These are phyloP conservation scores for Diaperis boleti DNA, from an alignment of 2,888 invertebrate genomes.

Conservation along the genomic window DNA sequence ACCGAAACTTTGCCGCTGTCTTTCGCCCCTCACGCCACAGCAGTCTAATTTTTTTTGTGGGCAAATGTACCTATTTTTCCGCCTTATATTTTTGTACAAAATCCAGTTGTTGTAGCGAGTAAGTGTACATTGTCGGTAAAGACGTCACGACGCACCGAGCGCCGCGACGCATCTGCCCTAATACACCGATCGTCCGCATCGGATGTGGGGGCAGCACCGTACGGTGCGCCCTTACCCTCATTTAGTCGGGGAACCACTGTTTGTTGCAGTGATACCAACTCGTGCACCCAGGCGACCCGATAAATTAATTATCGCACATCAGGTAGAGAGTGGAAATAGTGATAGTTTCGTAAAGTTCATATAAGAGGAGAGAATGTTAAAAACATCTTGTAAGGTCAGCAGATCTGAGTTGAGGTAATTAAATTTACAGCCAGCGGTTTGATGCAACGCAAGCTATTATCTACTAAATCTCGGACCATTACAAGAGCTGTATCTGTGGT, in stretches of 20 bases:
- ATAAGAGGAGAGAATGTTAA: not conserved
- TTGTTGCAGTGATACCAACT: no score
- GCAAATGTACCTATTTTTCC: no score
- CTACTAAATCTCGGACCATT: constrained; percentile 15
- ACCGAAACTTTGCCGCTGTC: constrained; percentile 12
- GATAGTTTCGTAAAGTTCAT: not conserved
- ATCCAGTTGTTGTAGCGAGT: no score
- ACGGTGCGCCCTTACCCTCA: constrained; percentile 18
- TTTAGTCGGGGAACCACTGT: no score
- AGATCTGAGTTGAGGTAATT: constrained; percentile 14
- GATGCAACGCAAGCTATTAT: constrained; percentile 13
- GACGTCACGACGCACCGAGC: constrained; percentile 16
- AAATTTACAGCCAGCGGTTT: constrained; percentile 12
- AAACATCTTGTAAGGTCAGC: constrained; percentile 7
- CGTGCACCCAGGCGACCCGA: no score
- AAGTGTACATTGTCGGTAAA: no score
- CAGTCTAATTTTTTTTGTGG: no score
- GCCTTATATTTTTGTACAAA: no score
- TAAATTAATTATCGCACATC: no score
- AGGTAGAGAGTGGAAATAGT: no score
- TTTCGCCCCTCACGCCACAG: no score
- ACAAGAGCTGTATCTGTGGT: constrained; percentile 11
- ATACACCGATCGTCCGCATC: constrained; percentile 28
- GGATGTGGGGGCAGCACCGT: constrained; percentile 38
- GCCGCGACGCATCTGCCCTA: constrained; percentile 6